phyloP scores from a whole-genome alignment of 92 coral and sea anemone species.

The Plumapathes pennacea region DNA sequence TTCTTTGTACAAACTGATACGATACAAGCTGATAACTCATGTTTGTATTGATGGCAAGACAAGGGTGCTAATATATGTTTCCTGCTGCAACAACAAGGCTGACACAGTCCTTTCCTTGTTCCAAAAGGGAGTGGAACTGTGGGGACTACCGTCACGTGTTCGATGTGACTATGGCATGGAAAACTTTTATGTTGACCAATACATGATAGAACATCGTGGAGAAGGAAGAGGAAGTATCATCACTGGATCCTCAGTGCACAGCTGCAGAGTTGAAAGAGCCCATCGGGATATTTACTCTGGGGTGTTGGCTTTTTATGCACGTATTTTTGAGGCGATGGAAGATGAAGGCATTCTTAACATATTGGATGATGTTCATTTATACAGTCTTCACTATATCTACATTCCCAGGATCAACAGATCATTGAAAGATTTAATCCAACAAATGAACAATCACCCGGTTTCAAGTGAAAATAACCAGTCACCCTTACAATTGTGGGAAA shows the following conservation, averaged over 20 bases:
- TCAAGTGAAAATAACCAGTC: slow-evolving; percentile 46
- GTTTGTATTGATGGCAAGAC: slow-evolving; percentile 48
- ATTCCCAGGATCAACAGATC: slow-evolving; percentile 17
- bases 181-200: slow-evolving; percentile 28
- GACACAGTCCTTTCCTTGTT: slow-evolving; percentile 49
- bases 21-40: slow-evolving; percentile 37
- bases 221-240: slow-evolving; percentile 52
- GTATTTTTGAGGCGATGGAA: slow-evolving; percentile 5
- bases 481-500: slow-evolving; percentile 48
- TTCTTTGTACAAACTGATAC: slow-evolving; percentile 36
- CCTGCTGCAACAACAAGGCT: slow-evolving; percentile 15
- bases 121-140: slow-evolving; percentile 35
- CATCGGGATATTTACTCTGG: slow-evolving; percentile 7
- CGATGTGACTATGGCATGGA: slow-evolving; percentile 40
- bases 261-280: slow-evolving; percentile 26
- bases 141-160: slow-evolving; percentile 39
- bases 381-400: slow-evolving; percentile 2
- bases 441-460: slow-evolving; percentile 31
- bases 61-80: slow-evolving; percentile 12
- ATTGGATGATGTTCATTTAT: slow-evolving; percentile 11
- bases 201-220: slow-evolving; percentile 48
- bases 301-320: slow-evolving; percentile 11
- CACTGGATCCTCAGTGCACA: slow-evolving; percentile 50
- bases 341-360: slow-evolving; percentile 6
- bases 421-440: slow-evolving; percentile 5